Conservation (phyloP, 1,140 invertebrate species). For the Caenorhabditis brenneri region DNA sequence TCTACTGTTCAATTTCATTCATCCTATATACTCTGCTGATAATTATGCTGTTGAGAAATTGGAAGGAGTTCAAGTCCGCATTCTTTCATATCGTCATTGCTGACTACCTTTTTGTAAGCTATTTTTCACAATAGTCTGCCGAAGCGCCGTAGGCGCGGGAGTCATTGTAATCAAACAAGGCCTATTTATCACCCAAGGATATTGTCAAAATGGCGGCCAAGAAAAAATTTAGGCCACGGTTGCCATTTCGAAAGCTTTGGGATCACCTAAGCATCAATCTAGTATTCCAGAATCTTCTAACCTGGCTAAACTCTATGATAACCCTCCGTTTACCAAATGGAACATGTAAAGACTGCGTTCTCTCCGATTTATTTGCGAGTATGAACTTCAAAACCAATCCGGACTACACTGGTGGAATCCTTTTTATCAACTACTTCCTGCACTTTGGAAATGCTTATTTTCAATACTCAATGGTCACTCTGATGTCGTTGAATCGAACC, state of each 20-base stretch:
- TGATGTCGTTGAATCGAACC: background rate
- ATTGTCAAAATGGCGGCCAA: too few relatives aligned
- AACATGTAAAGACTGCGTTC: background rate
- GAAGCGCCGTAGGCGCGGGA: too few relatives aligned
- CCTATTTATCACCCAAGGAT: too few relatives aligned
- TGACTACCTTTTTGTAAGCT: background rate
- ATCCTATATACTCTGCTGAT: background rate
- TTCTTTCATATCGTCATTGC: background rate
- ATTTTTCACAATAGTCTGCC: too few relatives aligned
- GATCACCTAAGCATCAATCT: background rate
- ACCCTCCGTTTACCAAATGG: slow-evolving; percentile 13
- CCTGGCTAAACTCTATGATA: slow-evolving; percentile 12
- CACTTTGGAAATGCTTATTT: slow-evolving; percentile 25
- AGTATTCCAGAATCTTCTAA: background rate
- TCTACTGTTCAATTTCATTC: background rate
- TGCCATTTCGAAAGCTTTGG: background rate
- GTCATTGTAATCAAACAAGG: too few relatives aligned
- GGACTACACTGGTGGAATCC: background rate
- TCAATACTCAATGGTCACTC: background rate
- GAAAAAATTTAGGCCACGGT: too few relatives aligned
- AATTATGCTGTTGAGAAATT: background rate
- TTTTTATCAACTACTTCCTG: background rate
- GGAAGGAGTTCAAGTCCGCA: background rate
- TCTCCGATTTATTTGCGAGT: background rate
- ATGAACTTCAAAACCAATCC: background rate